Evolutionary conservation across 2,888 invertebrate genomes (phyloP), one percentile per base, ranked within the genome.

Genomic region (Agrotis ipsilon): DNA sequence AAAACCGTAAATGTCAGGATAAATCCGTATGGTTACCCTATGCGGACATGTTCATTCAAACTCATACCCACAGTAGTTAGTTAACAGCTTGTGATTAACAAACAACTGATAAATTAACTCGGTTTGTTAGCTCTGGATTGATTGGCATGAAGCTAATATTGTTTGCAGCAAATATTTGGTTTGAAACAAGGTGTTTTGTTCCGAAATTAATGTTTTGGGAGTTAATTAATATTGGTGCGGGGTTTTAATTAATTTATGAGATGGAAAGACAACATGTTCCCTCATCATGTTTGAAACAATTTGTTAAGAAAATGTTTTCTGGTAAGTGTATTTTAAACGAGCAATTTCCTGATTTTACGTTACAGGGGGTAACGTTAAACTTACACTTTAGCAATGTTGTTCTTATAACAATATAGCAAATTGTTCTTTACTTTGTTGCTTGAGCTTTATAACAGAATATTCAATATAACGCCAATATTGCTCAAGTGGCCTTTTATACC

Each of bases 81-180:
- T 59, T 60, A 48, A 46, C 24, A 49, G 68, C 48, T 45, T 11
- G 46, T 72, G 49, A 67, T 72, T 18, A 64, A 24, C 68, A 64
- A 74, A 79, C 63, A 64, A 64, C 46, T 65, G 60, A 62, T 60
- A 62, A 75, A 80, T 75, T 65, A 69, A 54, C 61, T 59, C 24
- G 18, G 54, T 62, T 66, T 78, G 80, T 75, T 75, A 51, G 65
- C 51, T 75, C 63, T 69, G 59, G 46, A 80, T 55, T 80, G 80
- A 78, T 78, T 78, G 75, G 69, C 61, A 24, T 14, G 21, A 58
- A 52, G 55, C 21, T 68, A 60, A 76, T 72, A 52, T 52, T 60
- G 64, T 79, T 76, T 55, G 49, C 21, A 13, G 52, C 57, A 63
- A 72, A 67, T 63, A 65, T 79, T 77, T 67, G 14, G 39, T 2